Evolutionary conservation across 2,113 vertebrate genomes (phyloP), one percentile per base, ranked within the genome.

Genomic region (Rhegmatorhina hoffmannsi): DNA sequence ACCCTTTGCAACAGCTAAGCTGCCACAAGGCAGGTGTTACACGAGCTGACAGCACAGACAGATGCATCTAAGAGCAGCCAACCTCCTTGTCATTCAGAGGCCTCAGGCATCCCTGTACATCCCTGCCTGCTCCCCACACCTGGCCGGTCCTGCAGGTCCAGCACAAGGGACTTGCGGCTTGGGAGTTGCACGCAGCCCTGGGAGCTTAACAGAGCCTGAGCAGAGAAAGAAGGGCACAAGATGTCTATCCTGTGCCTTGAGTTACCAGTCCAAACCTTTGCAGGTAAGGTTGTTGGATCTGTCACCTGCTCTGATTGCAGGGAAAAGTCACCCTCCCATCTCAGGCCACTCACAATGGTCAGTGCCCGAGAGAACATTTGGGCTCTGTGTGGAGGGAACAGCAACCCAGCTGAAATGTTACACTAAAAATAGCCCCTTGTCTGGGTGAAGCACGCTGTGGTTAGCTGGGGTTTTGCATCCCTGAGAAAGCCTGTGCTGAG

Each of bases 11-110:
- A 36, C 1, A 23, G 66, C 81, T 75, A 46, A 79, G 69, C 17
- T 78, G 59, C 31, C 60, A 31, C 64, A 43, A 33, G 8, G 50
- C 46, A 18, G 26, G 26, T 14, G 28, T 82, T 70, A 87, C 25
- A 4, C 1, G 1, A 72, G n/a, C 66, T 74, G 75, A 43, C 36
- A 66, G 52, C 43, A 26, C 0, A 1, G 47, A 43, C 43, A 70
- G 67, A 23, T 4, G 23, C 33, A 64, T 6, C 38, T 2, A 2
- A 73, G 46, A 67, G 69, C 73, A 67, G 58, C 21, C 69, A 59
- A 49, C 7, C 31, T 49, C n/a, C 0, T 0, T 4, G 38, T 6
- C 12, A 0, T 7, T 40, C 8, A 2, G 11, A 36, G 74, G 52
- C 74, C 59, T 78, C 40, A n/a, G 28, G 69, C 55, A 34, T 10